Percentiles rank a stretch among this genome's conserved stretches.
These are phyloP conservation scores for Drosophila nannoptera DNA, from an alignment of 1,140 invertebrate species.

Conservation along the genomic window DNA sequence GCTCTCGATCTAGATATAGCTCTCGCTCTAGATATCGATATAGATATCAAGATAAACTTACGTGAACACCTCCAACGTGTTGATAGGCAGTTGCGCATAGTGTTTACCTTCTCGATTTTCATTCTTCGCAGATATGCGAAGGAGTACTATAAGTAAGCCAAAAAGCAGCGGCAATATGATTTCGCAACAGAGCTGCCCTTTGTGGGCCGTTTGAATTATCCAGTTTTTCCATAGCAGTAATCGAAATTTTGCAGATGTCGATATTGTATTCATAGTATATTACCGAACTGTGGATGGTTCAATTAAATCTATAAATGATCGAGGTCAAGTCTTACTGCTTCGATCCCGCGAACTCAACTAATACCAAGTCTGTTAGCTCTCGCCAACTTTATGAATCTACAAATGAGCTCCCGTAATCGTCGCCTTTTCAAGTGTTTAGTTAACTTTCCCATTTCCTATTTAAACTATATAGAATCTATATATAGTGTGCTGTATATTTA, in stretches of 20 bases:
- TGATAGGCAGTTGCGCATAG: slow-evolving; percentile 18
- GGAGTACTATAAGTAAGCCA: slow-evolving; percentile 84
- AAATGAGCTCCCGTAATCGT: no score
- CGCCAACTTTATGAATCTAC: no score
- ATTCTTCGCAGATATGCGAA: slow-evolving; percentile 81
- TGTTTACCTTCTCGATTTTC: slow-evolving; percentile 5
- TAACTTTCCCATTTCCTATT: no score
- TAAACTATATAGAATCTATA: no score
- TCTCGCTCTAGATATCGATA: background rate
- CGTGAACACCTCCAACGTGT: slow-evolving; percentile 51
- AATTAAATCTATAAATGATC: no score
- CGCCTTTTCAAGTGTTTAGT: no score
- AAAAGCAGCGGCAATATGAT: slow-evolving; percentile 85
- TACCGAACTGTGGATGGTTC: background rate
- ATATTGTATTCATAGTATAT: slow-evolving; percentile 51
- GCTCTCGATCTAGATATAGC: background rate
- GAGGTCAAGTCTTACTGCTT: no score
- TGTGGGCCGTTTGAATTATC: slow-evolving; percentile 87
- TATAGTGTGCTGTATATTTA: no score
- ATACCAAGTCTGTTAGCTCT: no score
- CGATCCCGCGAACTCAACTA: no score
- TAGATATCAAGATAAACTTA: slow-evolving; percentile 37
- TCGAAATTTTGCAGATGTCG: slow-evolving; percentile 81
- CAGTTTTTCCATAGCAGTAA: slow-evolving; percentile 93
- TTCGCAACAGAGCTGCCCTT: slow-evolving; percentile 85